Evolutionary conservation across 2,797 vertebrate species (phyloP).

Genomic region (Phrynocephalus guinanensis): DNA sequence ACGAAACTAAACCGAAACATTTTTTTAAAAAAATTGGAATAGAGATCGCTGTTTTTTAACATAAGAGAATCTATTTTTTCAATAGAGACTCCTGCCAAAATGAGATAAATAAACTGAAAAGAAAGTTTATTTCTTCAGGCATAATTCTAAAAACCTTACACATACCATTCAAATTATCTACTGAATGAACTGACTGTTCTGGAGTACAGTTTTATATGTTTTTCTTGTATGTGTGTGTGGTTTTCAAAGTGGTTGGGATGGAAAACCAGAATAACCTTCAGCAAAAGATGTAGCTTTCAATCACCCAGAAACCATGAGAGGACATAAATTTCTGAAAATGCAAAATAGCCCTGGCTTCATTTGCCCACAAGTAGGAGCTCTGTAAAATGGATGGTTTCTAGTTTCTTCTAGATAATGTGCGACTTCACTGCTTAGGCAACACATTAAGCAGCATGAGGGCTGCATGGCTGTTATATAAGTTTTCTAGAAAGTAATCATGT

Average conservation of each 20-base stretch:
- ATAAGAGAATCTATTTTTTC: too few relatives aligned
- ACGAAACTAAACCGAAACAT: too few relatives aligned
- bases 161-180: conserved; percentile 36
- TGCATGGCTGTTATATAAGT: not conserved
- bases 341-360: not conserved
- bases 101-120: not conserved
- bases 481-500: not conserved
- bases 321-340: not conserved
- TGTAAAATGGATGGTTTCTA: not conserved
- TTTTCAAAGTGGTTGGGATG: conserved; percentile 44
- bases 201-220: conserved; percentile 42
- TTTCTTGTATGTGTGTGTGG: not conserved
- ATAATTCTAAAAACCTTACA: conserved; percentile 33
- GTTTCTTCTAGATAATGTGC: not conserved
- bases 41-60: too few relatives aligned
- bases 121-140: conserved; percentile 7
- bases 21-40: not conserved
- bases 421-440: not conserved
- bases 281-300: not conserved
- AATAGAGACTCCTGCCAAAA: not conserved
- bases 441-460: not conserved
- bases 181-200: conserved; percentile 52
- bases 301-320: not conserved
- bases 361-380: not conserved
- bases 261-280: conserved; percentile 30